phyloP scores from a whole-genome alignment of 2,888 invertebrate genomes.

The Ptychoptera contaminata region DNA sequence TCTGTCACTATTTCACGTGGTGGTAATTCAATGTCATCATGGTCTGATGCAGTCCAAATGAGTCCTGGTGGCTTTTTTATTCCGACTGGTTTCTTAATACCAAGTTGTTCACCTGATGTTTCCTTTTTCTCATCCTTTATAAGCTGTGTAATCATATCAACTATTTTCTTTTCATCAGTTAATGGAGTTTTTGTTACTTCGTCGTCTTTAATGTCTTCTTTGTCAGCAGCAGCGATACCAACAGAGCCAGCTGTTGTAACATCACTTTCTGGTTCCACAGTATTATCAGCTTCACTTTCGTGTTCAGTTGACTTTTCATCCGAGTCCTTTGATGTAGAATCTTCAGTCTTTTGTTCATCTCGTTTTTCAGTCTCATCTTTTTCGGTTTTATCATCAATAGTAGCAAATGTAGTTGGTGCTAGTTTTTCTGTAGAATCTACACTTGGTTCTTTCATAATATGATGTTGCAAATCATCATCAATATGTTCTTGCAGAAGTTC shows the following conservation, averaged over 20 bases:
- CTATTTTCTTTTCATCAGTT: too few species aligned
- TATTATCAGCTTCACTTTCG: background rate
- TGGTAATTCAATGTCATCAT: constrained; percentile 7
- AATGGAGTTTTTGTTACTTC: too few species aligned
- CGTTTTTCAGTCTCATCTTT: background rate
- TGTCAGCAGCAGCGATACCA: background rate
- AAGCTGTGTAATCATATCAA: too few species aligned
- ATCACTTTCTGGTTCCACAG: constrained; percentile 4
- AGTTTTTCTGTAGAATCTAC: too few species aligned
- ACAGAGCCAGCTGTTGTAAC: background rate
- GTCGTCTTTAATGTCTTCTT: background rate
- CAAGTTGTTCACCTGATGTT: too few species aligned
- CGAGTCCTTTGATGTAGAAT: constrained; percentile 3
- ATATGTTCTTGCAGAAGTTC: constrained; percentile 26
- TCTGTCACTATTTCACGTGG: constrained; percentile 12
- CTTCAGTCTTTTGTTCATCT: constrained; percentile 4
- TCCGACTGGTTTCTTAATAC: background rate
- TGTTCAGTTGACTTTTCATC: background rate
- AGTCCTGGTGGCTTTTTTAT: constrained; percentile 5
- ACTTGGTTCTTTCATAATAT: too few species aligned
- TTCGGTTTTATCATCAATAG: too few species aligned
- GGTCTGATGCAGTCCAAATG: constrained; percentile 8
- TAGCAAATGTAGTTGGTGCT: too few species aligned
- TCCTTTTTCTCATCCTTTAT: too few species aligned
- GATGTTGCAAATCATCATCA: constrained; percentile 15